phyloP scores from a whole-genome alignment of 2,888 invertebrate genomes.

The Diarsia rubi region DNA sequence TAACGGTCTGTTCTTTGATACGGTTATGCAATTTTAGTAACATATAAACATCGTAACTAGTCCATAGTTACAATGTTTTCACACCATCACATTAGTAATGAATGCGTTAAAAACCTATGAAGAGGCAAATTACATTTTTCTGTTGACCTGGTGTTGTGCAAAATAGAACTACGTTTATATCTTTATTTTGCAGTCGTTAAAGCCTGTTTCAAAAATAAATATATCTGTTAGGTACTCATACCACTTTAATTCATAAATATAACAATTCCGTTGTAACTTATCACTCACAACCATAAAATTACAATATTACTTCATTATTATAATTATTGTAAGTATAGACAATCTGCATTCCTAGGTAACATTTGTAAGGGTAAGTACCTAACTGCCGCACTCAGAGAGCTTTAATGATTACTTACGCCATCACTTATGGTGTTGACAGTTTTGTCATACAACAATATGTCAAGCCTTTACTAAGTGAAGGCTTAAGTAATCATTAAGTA shows the following conservation, averaged over 20 bases:
- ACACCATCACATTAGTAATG: too few species aligned
- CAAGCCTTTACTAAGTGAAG: too few species aligned
- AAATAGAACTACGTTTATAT: not conserved
- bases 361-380: not conserved
- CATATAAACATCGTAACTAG: too few species aligned
- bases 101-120: too few species aligned
- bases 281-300: conserved; percentile 84
- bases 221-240: conserved; percentile 42
- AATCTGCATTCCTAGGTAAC: conserved; percentile 34
- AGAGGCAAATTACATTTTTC: not conserved
- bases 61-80: too few species aligned
- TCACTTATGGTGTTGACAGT: too few species aligned
- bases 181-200: not conserved
- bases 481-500: too few species aligned
- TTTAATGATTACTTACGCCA: too few species aligned
- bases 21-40: too few species aligned
- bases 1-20: too few species aligned
- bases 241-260: conserved; percentile 54
- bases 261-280: conserved; percentile 69
- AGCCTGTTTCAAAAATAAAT: conserved; percentile 32
- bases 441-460: too few species aligned
- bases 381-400: too few species aligned
- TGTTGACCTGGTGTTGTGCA: not conserved
- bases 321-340: conserved; percentile 54
- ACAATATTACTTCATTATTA: conserved; percentile 61